Evolutionary conservation across 2,888 invertebrate species (phyloP).

Genomic region (Branchipolynoe longqiensis): DNA sequence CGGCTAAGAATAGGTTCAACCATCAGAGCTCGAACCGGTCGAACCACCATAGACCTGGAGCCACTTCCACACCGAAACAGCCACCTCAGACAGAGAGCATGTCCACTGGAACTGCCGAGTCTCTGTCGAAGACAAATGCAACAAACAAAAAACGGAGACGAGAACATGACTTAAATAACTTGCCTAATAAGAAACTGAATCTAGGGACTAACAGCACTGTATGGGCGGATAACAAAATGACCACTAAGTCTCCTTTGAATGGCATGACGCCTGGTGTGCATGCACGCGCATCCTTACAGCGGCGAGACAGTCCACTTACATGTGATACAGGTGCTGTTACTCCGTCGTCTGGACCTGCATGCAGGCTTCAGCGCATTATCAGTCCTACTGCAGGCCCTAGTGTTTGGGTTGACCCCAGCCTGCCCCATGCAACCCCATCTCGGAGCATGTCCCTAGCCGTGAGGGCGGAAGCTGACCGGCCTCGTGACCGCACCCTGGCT

Average conservation of each 20-base stretch:
- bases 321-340: constrained; percentile 26
- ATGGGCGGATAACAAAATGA: not conserved
- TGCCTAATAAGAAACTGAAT: constrained; percentile 30
- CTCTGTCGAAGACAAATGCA: constrained; percentile 65
- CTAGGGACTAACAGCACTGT: not conserved
- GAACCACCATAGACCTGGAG: not conserved
- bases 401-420: not conserved
- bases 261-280: constrained; percentile 16
- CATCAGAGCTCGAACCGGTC: constrained; percentile 11
- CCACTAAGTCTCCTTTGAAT: not conserved
- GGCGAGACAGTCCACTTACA: constrained; percentile 29
- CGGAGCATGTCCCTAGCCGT: constrained; percentile 5
- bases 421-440: not conserved
- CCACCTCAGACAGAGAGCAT: not conserved
- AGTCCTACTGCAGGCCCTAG: not conserved
- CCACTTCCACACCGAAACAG: constrained; percentile 46
- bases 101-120: constrained; percentile 52
- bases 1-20: not conserved
- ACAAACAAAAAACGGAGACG: constrained; percentile 67
- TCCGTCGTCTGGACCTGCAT: not conserved
- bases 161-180: not conserved
- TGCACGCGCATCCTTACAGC: not conserved
- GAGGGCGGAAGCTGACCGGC: constrained; percentile 12
- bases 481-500: constrained; percentile 4
- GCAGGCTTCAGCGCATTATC: not conserved